Base-by-base conservation (phyloP, 2,888 invertebrate genomes). In the Beris morrisii region DNA sequence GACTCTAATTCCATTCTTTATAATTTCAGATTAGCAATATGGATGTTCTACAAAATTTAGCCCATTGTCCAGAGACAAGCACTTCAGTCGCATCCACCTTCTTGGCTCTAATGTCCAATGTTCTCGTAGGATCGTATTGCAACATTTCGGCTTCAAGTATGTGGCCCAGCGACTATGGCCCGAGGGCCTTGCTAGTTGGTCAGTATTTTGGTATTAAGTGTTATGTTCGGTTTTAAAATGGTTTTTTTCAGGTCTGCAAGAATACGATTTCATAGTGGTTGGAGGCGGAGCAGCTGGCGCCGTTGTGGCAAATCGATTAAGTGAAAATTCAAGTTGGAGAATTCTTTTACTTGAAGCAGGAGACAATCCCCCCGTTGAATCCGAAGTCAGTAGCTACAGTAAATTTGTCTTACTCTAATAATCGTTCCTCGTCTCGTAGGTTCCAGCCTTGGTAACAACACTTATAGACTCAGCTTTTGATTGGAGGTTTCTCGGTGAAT, bases 251-350 rank as follows among this genome's bases (percentile, higher is more conserved):
- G 75, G 73, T 4, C 69, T 74, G 30, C 73, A 77, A 13, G 84
- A 87, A 46, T 93, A 93, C 74, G 92, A 94, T 79, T 94, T 94
- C 75, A 91, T 94, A 72, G 83, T 93, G 64, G 86, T 95, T 32
- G 95, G 95, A 1, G 90, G 88, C 0, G 94, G 95, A 11, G 94
- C 94, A 0, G 93, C 93, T 77, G 92, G 92, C 85, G 78, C 79
- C 0, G 83, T 83, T 4, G 70, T 85, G 1, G 84, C 84, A n/a
- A 81, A 78, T 65, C 77, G 84, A 2, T 73, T 84, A 2, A 79
- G 80, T 43, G 83, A 83, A 71, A 79, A 78, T 72, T 74, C 78
- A 7, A 66, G 78, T 5, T 82, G 80, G 78, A 77, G 74, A 3
- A 78, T 83, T 0, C 74, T 84, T 13, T 74, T 84, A 3, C 71